Evolutionary conservation across 2,888 invertebrate genomes (phyloP), one percentile per base, ranked within the genome.

Genomic region (Eupithecia tripunctaria): DNA sequence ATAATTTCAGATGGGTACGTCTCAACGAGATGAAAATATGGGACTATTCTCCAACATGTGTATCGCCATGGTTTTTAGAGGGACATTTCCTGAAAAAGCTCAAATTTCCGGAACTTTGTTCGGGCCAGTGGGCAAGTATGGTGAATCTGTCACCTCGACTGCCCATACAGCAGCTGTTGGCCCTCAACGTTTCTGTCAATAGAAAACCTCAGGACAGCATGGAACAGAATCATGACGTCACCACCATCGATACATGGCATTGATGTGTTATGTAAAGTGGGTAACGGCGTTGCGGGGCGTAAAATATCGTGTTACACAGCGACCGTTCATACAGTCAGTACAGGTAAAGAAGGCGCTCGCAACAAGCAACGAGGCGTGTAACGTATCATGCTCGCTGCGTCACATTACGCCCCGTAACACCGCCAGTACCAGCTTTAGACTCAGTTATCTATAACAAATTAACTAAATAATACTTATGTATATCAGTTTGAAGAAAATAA

Each of bases 41-140:
- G 96, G 96, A 96, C 83, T 95, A 96, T 64, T 95, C 96, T 8
- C 96, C 96, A 0, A 95, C 95, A 0, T 97, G 97, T 83, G 95
- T 96, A 56, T 96, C 97, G 0, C 97, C 97, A 0, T 96, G 96
- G 81, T 95, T 95, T 79, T 89, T 97, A 10, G 97, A 96, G 64
- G 97, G 97, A 0, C 95, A 95, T 79, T 94, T 96, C 51, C 89
- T 97, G 56, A 95, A 96, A 79, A 96, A 96, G 72, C 94, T 97
- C 82, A 96, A 96, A 72, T 97, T 97, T 80, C 96, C 96, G 36
- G 96, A 96, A 77, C 94, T 97, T 0, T 97, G 97, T 83, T 95
- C 96, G 6, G 97, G 97, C 0, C 97, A 97, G 80, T 97, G 97
- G 97, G 97, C 97, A 29, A 97, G 97, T 79, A 96, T 97, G 96